phyloP scores from a whole-genome alignment of 2,888 invertebrate species.

The Neoscelio sp. region DNA sequence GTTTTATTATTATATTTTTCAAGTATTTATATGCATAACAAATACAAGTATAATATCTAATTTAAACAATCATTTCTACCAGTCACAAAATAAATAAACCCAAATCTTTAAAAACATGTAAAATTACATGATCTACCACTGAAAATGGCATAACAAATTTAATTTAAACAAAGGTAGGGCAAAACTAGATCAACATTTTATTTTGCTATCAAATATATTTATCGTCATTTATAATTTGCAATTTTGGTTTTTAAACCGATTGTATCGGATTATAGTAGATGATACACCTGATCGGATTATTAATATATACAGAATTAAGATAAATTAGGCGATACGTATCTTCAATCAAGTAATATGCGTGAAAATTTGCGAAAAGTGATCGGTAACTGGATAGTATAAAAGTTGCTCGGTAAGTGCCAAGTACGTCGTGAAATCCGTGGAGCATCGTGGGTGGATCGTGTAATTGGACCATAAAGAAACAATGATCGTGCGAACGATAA shows the following conservation, averaged over 20 bases:
- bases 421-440: constrained; percentile 26
- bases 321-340: constrained; percentile 33
- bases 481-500: constrained; percentile 77
- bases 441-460: constrained; percentile 66
- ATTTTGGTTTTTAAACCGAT: neutral
- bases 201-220: too few species aligned
- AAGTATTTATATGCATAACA: too few species aligned
- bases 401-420: constrained; percentile 46
- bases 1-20: too few species aligned
- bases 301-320: constrained; percentile 1
- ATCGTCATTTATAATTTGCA: too few species aligned
- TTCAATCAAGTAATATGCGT: constrained; percentile 24
- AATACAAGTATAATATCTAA: too few species aligned
- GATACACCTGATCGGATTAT: constrained; percentile 15
- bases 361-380: constrained; percentile 58
- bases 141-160: too few species aligned
- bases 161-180: too few species aligned
- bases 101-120: too few species aligned
- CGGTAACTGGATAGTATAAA: constrained; percentile 53
- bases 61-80: too few species aligned
- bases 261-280: constrained; percentile 19
- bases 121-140: too few species aligned
- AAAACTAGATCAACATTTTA: too few species aligned
- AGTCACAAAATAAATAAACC: too few species aligned
- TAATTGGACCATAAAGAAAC: constrained; percentile 67